Evolutionary conservation across 2,797 vertebrate species (phyloP).

Genomic region (Periparus ater): DNA sequence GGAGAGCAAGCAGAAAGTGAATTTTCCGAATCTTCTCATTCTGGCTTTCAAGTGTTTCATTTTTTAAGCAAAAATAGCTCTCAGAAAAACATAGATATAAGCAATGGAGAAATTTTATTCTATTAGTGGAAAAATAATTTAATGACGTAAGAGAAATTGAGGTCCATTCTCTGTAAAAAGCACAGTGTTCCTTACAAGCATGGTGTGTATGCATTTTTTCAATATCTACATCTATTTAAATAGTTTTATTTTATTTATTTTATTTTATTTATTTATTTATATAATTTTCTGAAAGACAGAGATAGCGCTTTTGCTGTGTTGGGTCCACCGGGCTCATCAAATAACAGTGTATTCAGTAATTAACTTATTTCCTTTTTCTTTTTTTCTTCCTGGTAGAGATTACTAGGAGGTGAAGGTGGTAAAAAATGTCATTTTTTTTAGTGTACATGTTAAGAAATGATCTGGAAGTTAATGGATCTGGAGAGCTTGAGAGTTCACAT

Average conservation of each 20-base stretch:
- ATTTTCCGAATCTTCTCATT: not conserved
- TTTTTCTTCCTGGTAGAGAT: not conserved
- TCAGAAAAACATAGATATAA: not conserved
- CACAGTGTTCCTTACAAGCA: accelerated
- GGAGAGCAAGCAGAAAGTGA: not conserved
- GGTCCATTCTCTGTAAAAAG: not conserved
- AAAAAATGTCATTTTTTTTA: not conserved
- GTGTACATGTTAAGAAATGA: not conserved
- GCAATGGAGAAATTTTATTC: not conserved
- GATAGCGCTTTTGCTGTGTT: not conserved
- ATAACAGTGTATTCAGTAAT: not conserved
- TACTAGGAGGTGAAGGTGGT: not conserved
- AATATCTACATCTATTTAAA: not conserved
- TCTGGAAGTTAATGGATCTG: conserved; percentile 20
- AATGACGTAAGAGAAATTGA: not conserved
- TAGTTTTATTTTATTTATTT: not conserved
- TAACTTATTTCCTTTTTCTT: accelerated
- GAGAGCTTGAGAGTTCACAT: not conserved
- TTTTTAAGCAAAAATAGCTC: not conserved
- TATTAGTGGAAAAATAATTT: not conserved
- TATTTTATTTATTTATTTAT: not conserved
- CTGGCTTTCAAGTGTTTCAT: not conserved
- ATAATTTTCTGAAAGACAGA: not conserved
- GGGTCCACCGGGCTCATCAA: not conserved
- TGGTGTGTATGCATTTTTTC: not conserved